phyloP scores from a whole-genome alignment of 2,113 vertebrate species.

The Casuarius casuarius region DNA sequence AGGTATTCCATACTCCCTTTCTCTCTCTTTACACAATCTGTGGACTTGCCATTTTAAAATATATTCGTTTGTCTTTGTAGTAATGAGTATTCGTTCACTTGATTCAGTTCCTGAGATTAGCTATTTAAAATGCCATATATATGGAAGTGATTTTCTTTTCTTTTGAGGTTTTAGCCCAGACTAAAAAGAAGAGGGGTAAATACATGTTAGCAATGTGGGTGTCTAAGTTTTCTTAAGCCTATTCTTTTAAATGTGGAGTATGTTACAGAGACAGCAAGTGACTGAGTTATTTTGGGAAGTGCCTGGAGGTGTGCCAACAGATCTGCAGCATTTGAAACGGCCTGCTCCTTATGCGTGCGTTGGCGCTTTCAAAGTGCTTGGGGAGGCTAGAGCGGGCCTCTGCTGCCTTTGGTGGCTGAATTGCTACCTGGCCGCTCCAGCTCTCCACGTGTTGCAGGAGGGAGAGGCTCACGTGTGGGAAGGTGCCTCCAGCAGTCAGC shows the following conservation, averaged over 20 bases:
- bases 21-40: too few relatives aligned
- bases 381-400: not conserved
- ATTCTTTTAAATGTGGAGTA: too few relatives aligned
- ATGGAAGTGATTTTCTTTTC: accelerated
- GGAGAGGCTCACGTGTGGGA: not conserved
- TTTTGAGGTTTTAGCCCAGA: too few relatives aligned
- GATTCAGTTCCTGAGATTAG: accelerated
- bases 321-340: not conserved
- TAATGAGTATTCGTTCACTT: accelerated
- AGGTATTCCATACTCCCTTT: not conserved
- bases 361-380: accelerated
- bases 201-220: accelerated
- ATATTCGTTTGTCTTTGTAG: accelerated
- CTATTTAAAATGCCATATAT: accelerated
- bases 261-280: accelerated
- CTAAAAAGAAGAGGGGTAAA: not conserved
- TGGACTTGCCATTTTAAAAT: accelerated
- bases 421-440: accelerated
- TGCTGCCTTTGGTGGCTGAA: not conserved
- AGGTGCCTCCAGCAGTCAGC: not conserved
- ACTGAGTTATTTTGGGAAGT: not conserved
- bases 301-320: accelerated
- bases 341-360: accelerated
- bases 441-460: not conserved
- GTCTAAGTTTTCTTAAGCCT: too few relatives aligned